Evolutionary conservation across 2,888 invertebrate genomes (phyloP).

Genomic region (Allophyes oxyacanthae): DNA sequence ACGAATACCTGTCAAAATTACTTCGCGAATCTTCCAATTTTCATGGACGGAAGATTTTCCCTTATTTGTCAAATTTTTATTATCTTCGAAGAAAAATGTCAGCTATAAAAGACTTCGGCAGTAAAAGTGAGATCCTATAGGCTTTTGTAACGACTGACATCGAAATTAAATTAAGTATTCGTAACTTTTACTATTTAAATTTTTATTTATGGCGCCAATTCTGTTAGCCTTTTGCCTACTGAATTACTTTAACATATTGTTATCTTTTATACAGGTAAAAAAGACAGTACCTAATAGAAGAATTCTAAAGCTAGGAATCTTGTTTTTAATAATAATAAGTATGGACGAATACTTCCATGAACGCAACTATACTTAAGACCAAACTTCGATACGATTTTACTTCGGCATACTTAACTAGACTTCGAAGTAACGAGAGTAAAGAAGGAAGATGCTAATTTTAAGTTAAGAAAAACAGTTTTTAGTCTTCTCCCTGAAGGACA

Average conservation of each 20-base stretch:
- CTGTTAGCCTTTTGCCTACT: too few species aligned
- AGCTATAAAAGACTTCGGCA: constrained; percentile 38
- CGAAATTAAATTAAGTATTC: constrained; percentile 29
- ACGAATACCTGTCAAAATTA: constrained; percentile 24
- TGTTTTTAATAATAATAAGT: neutral
- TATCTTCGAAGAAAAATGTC: constrained; percentile 28
- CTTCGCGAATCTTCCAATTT: constrained; percentile 23
- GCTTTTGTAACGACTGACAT: constrained; percentile 12
- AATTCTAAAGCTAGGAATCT: too few species aligned
- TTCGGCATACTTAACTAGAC: neutral
- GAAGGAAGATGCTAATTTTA: too few species aligned
- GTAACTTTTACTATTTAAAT: constrained; percentile 17
- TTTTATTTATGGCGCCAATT: too few species aligned
- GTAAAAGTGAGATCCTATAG: constrained; percentile 32
- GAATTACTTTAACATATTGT: too few species aligned
- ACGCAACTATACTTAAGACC: neutral
- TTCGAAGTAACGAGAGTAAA: neutral
- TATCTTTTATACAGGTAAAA: too few species aligned
- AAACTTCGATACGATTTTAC: constrained; percentile 6
- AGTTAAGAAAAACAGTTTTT: too few species aligned
- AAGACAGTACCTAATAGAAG: too few species aligned
- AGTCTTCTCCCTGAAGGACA: too few species aligned
- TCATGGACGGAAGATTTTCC: constrained; percentile 8
- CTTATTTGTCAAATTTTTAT: constrained; percentile 36
- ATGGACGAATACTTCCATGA: constrained; percentile 9